phyloP scores from a whole-genome alignment of 2,888 invertebrate species.

The Petrolisthes manimaculis region DNA sequence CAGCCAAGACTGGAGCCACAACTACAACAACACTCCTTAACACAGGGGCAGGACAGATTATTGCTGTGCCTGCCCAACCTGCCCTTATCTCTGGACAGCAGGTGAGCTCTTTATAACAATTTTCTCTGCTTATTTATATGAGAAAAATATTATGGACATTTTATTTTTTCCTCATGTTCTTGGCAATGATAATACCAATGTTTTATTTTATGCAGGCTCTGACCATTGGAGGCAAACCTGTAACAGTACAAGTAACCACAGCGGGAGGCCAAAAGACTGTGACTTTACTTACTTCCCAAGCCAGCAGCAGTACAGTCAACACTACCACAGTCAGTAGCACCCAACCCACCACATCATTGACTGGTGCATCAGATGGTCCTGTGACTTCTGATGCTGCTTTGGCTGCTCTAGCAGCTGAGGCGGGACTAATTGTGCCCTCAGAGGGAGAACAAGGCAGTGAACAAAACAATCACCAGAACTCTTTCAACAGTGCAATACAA shows the following conservation, averaged over 20 bases:
- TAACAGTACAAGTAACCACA: conserved; percentile 79
- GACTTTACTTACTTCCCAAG: conserved; percentile 73
- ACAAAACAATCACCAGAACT: conserved; percentile 32
- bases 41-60: conserved; percentile 68
- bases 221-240: conserved; percentile 80
- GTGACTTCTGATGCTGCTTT: conserved; percentile 77
- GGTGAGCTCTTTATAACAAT: conserved; percentile 29
- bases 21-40: conserved; percentile 65
- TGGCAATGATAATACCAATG: not conserved
- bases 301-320: conserved; percentile 44
- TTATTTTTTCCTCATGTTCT: not conserved
- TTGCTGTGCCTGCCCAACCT: conserved; percentile 68
- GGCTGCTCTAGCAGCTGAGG: conserved; percentile 77
- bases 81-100: conserved; percentile 61
- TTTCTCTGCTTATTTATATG: too few species aligned
- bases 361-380: conserved; percentile 72
- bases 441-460: conserved; percentile 51
- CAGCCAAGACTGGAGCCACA: conserved; percentile 71
- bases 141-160: too few species aligned
- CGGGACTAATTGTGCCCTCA: conserved; percentile 72
- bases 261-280: conserved; percentile 76
- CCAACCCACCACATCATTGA: conserved; percentile 51
- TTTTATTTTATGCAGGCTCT: conserved; percentile 72
- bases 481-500: conserved; percentile 35
- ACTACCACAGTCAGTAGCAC: conserved; percentile 39